Evolutionary conservation across 2,888 invertebrate species (phyloP), one percentile per base, ranked within the genome.

Genomic region (Dendrolimus houi): DNA sequence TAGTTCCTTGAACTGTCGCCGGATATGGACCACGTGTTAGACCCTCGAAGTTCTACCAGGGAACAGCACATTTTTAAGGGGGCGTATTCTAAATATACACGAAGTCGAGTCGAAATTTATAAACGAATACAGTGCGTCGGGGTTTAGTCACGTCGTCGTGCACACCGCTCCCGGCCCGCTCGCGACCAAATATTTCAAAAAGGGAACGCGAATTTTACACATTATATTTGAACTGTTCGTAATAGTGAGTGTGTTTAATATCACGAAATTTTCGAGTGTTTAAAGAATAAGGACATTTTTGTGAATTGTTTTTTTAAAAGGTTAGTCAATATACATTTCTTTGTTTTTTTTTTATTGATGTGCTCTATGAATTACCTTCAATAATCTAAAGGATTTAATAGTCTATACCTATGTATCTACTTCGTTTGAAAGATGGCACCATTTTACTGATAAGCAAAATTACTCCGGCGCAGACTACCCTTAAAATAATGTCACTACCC

Each of bases 11-110:
- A 81, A 78, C 83, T 67, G 66, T 60, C 64, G 66, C 81, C 81
- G 85, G 85, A 86, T 81, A 79, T 69, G 67, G 61, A 71, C 76
- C 83, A 83, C 80, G 83, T 82, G 83, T 73, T 70, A 65, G 64
- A 68, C 71, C 68, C 64, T 64, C 65, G 29, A 29, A 29, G 29
- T 29, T 29, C 63, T 58, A 59, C 66, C 47, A 12, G 47, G 47
- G 61, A 67, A 72, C 72, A 47, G 72, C 71, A 74, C 65, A 68
- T 74, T 71, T 73, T 74, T 65, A 71, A 85, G 87, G 87, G 89
- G 89, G 89, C 89, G 89, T 85, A 76, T 78, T 87, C 88, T 88
- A 89, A 87, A 88, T 85, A 88, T 89, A 89, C 70, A 70, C 69
- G 65, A 71, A 72, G 70, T 64, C 63, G 75, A 74, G 75, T 47